Conservation (phyloP, 2,797 vertebrate species). For the Heterohyrax brucei region DNA sequence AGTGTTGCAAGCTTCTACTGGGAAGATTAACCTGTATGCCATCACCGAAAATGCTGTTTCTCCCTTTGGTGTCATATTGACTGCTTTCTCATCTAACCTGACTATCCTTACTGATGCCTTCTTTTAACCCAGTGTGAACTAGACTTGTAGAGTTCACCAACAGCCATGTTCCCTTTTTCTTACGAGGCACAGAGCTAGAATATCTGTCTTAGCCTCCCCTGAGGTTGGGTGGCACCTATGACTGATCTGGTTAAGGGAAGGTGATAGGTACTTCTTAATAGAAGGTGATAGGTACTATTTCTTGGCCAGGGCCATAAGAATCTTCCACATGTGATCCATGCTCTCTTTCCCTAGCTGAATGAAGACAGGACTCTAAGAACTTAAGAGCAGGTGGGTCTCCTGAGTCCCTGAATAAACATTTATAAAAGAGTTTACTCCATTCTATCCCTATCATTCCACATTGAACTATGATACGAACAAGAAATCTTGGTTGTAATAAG, state of each 20-base stretch:
- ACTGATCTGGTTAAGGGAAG: not conserved
- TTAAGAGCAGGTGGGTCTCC: not conserved
- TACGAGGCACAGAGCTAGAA: not conserved
- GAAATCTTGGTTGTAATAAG: not conserved
- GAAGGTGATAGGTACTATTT: not conserved
- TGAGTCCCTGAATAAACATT: not conserved
- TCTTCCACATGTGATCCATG: not conserved
- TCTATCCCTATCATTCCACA: not conserved
- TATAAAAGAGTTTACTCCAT: not conserved
- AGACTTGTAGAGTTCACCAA: not conserved
- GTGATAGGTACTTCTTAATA: no score
- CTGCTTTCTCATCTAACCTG: not conserved
- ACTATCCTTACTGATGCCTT: not conserved
- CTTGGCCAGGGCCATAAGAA: not conserved
- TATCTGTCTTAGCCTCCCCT: not conserved
- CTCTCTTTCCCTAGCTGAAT: not conserved
- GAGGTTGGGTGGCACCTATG: not conserved
- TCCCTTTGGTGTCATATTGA: not conserved
- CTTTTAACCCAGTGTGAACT: not conserved
- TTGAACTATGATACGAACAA: not conserved
- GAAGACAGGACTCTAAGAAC: not conserved
- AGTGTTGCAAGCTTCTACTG: constrained; percentile 3
- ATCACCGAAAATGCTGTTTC: constrained; percentile 18
- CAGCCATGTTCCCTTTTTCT: not conserved
- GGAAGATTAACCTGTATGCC: constrained; percentile 55